Conservation (phyloP, 1,140 invertebrate species). For the Drosophila watanabei region DNA sequence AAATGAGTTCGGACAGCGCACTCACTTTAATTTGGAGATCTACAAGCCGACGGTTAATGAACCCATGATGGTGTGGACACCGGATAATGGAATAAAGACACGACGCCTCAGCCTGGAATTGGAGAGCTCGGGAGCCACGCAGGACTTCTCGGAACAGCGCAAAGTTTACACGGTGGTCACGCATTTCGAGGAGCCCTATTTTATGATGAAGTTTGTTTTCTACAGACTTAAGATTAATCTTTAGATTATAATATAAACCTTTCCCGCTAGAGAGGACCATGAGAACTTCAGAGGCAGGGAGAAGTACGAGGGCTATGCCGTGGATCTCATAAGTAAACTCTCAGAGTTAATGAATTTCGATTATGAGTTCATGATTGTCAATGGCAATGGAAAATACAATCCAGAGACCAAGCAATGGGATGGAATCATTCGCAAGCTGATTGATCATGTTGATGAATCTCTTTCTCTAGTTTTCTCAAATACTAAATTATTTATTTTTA, state of each 20-base stretch:
- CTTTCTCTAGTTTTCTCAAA: background rate
- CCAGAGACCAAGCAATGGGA: constrained; percentile 91
- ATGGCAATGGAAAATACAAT: constrained; percentile 90
- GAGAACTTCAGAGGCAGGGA: constrained; percentile 86
- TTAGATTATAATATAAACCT: background rate
- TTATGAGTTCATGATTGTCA: constrained; percentile 90
- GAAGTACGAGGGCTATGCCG: constrained; percentile 90
- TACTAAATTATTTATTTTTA: background rate
- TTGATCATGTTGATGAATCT: constrained; percentile 89
- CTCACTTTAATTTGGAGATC: constrained; percentile 91
- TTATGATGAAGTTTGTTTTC: constrained; percentile 76
- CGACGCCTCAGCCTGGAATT: constrained; percentile 44
- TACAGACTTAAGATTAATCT: accelerated
- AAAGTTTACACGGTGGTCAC: constrained; percentile 74
- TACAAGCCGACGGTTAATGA: constrained; percentile 86
- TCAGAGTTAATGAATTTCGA: constrained; percentile 90
- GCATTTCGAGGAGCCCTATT: constrained; percentile 77
- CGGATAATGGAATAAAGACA: constrained; percentile 60
- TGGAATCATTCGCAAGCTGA: constrained; percentile 92
- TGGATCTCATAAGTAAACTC: constrained; percentile 91
- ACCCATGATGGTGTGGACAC: constrained; percentile 74
- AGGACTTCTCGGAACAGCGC: constrained; percentile 71
- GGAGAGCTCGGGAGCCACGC: constrained; percentile 34
- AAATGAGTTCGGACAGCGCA: constrained; percentile 89
- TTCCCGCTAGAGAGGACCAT: constrained; percentile 49